Percentiles rank a stretch among this genome's conserved stretches.
Evolutionary conservation across 2,888 invertebrate species (phyloP).

Genomic region (Venustoraphidia nigricollis): DNA sequence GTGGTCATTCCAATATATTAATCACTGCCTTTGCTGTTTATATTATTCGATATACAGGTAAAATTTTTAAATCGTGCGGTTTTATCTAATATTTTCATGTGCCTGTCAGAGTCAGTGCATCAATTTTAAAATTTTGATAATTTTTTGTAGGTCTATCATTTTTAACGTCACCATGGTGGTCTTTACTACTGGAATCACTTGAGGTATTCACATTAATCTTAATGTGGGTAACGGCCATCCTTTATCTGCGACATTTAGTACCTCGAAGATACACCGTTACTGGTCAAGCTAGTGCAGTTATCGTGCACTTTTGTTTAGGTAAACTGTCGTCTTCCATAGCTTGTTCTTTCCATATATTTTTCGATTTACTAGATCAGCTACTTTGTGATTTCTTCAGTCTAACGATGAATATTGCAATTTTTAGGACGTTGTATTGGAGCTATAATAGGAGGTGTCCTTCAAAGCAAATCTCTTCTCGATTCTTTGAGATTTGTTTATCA

Average conservation of each 20-base stretch:
- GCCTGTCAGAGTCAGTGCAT: too few species aligned
- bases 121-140: background rate
- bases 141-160: constrained; percentile 35
- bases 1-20: constrained; percentile 68
- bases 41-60: constrained; percentile 58
- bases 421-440: constrained; percentile 60
- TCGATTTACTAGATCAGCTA: background rate
- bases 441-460: constrained; percentile 40
- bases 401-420: constrained; percentile 8
- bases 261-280: constrained; percentile 61
- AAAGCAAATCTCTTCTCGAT: constrained; percentile 26
- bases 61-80: constrained; percentile 7
- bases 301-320: constrained; percentile 66
- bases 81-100: too few species aligned
- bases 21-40: constrained; percentile 71
- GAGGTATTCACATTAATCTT: constrained; percentile 64
- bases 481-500: constrained; percentile 38
- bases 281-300: constrained; percentile 62
- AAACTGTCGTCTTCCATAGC: constrained; percentile 5
- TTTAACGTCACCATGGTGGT: constrained; percentile 42
- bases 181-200: constrained; percentile 52
- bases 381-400: background rate
- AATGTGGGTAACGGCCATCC: constrained; percentile 64
- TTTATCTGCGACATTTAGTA: constrained; percentile 68
- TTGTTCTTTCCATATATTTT: background rate